Percentiles rank a stretch among this genome's conserved stretches.
Evolutionary conservation across 1,140 invertebrate genomes (phyloP).

Genomic region (Schlechtendalia chinensis): DNA sequence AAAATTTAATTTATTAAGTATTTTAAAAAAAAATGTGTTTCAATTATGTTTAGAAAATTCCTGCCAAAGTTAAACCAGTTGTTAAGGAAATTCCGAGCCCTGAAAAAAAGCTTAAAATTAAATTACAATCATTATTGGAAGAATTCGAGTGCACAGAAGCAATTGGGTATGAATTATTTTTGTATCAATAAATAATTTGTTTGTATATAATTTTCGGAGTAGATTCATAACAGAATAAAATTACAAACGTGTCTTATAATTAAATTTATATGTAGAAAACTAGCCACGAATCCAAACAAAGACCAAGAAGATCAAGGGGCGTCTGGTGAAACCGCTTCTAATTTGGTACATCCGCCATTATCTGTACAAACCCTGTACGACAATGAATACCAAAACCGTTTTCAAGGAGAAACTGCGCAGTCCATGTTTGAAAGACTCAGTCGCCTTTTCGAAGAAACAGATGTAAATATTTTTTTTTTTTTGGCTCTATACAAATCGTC

Average conservation of each 20-base stretch:
- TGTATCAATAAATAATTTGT: too few species aligned
- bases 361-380: conserved; percentile 27
- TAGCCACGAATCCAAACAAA: background rate
- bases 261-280: background rate
- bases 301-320: background rate
- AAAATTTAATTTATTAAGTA: too few species aligned
- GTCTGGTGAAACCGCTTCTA: conserved; percentile 2
- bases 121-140: conserved; percentile 44
- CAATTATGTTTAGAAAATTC: conserved; percentile 26
- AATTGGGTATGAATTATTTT: background rate
- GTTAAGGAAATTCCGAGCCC: background rate
- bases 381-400: conserved; percentile 33
- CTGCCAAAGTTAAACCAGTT: conserved; percentile 23
- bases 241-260: background rate
- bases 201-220: background rate
- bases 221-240: background rate
- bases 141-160: conserved; percentile 36
- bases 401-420: conserved; percentile 37
- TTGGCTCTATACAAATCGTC: too few species aligned
- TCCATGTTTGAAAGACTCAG: conserved; percentile 40
- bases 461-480: conserved; percentile 3
- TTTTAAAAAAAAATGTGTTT: too few species aligned
- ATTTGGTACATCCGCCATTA: background rate
- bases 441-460: conserved; percentile 36
- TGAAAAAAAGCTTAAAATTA: conserved; percentile 32